Evolutionary conservation across 2,113 vertebrate species (phyloP).

Genomic region (Vulpes ferrilata): DNA sequence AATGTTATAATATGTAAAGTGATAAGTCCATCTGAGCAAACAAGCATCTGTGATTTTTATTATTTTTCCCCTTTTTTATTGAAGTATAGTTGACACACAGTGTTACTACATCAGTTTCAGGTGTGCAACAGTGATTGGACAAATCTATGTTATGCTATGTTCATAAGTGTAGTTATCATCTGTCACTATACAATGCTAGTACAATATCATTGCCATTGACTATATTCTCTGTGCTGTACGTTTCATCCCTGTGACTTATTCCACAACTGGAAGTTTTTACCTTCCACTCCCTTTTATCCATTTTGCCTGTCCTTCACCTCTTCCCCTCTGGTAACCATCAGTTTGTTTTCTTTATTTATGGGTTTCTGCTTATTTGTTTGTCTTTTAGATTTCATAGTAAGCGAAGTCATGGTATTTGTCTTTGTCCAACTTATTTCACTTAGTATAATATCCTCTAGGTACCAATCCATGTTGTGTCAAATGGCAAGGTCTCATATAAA

Average conservation of each 20-base stretch:
- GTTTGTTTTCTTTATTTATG: neutral
- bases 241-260: neutral
- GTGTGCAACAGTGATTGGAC: neutral
- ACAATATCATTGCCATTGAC: neutral
- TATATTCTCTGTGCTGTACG: neutral
- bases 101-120: neutral
- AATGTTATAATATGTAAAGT: neutral
- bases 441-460: neutral
- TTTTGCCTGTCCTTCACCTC: neutral
- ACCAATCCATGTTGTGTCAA: neutral
- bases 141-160: neutral
- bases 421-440: neutral
- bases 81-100: neutral
- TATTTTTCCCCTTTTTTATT: neutral
- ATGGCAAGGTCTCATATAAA: neutral
- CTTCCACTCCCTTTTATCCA: neutral
- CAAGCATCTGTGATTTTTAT: neutral
- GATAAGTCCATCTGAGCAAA: neutral
- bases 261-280: neutral
- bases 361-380: neutral
- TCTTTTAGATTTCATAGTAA: neutral
- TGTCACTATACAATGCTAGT: neutral
- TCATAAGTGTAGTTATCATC: neutral
- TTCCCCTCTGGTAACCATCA: neutral
- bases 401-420: too few relatives aligned